Evolutionary conservation across 2,113 vertebrate genomes (phyloP).

Genomic region (Falcunculus frontatus): DNA sequence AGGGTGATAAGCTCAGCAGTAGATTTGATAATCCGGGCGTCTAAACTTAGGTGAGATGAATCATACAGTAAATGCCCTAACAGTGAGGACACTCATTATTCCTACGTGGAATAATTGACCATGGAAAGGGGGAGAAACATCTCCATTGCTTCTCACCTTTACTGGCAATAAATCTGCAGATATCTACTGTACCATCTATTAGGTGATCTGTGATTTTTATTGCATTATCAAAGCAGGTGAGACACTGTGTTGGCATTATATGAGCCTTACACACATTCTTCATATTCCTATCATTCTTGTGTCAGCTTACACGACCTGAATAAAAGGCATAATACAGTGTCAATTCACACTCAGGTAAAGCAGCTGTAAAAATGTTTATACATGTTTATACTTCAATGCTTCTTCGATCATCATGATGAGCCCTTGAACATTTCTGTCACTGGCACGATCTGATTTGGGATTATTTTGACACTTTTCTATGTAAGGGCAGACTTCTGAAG

Average conservation of each 20-base stretch:
- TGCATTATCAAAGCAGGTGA: not conserved
- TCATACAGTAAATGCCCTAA: not conserved
- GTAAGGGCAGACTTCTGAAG: not conserved
- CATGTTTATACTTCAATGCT: not conserved
- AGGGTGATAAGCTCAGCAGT: not conserved
- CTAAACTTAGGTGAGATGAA: constrained; percentile 35
- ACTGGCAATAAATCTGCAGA: not conserved
- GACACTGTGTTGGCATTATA: not conserved
- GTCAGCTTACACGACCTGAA: not conserved
- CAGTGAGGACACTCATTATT: not conserved
- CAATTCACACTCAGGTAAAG: not conserved
- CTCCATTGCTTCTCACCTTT: not conserved
- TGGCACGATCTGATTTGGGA: not conserved
- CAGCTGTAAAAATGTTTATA: not conserved
- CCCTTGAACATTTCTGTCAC: not conserved
- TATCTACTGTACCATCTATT: not conserved
- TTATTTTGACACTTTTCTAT: not conserved
- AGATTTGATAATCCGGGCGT: not conserved
- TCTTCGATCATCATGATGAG: not conserved
- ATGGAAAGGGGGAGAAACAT: not conserved
- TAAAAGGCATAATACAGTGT: not conserved
- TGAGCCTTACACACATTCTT: not conserved
- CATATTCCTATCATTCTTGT: not conserved
- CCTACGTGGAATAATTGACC: not conserved
- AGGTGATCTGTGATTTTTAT: not conserved